These are phyloP conservation scores for Rhinopomastus cyanomelas DNA, from an alignment of 2,113 vertebrate species.

Conservation along the genomic window DNA sequence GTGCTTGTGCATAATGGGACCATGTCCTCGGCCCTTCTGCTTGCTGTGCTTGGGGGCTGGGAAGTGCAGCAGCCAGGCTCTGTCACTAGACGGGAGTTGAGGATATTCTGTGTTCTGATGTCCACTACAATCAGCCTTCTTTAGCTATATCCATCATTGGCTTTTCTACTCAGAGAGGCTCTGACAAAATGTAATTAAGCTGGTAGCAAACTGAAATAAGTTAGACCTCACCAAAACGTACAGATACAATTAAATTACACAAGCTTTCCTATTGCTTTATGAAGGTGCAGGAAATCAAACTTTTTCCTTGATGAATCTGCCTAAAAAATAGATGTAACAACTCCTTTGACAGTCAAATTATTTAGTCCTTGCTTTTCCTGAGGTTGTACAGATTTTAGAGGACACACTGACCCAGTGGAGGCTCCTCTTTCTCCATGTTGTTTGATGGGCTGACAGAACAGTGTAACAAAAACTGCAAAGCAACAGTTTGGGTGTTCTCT, in stretches of 20 bases:
- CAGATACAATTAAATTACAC: background rate
- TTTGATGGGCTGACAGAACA: background rate
- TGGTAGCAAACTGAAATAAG: background rate
- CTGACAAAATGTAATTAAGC: background rate
- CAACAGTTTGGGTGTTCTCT: background rate
- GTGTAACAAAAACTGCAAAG: background rate
- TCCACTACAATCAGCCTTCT: background rate
- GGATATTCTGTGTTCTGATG: background rate
- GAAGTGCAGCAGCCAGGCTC: background rate
- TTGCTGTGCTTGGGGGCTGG: background rate
- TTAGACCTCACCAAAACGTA: background rate
- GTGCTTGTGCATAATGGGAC: background rate
- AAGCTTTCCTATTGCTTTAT: background rate
- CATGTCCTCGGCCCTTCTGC: background rate
- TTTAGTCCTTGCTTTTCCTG: background rate
- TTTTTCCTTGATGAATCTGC: background rate
- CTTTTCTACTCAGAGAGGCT: background rate
- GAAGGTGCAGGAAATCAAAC: background rate
- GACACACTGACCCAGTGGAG: background rate
- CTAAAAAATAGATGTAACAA: background rate
- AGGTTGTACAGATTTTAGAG: background rate
- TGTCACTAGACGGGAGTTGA: background rate
- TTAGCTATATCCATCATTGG: background rate
- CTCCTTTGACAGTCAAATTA: background rate
- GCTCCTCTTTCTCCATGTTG: background rate